These are phyloP conservation scores for Styela clava DNA, from an alignment of 23 tunicate species.

Conservation along the genomic window DNA sequence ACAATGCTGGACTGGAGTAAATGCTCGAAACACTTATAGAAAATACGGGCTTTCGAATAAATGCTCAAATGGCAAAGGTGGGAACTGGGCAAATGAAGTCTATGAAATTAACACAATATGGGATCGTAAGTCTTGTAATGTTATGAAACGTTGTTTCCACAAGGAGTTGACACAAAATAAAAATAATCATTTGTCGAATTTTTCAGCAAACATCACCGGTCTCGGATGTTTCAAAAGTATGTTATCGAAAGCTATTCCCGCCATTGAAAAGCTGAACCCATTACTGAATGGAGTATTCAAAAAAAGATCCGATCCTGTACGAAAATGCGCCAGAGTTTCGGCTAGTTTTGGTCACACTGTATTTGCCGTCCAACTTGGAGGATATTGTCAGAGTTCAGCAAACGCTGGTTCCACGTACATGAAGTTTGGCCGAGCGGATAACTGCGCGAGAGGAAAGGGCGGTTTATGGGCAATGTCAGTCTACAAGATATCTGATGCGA, in stretches of 20 bases:
- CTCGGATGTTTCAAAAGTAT: neutral
- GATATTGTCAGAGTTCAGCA: constrained; percentile 2
- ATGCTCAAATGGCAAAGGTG: constrained; percentile 33
- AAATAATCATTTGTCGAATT: too few relatives aligned
- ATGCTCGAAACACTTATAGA: constrained; percentile 17
- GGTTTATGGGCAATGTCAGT: neutral
- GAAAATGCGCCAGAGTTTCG: neutral
- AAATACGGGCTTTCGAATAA: constrained; percentile 5
- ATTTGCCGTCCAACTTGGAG: neutral
- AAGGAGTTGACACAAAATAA: too few relatives aligned
- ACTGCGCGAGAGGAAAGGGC: neutral
- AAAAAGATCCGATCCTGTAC: neutral
- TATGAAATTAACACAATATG: neutral
- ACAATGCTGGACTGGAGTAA: constrained; percentile 12
- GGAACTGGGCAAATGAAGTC: neutral
- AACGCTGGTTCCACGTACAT: constrained; percentile 5
- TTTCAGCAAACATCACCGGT: neutral
- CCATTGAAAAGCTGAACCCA: neutral
- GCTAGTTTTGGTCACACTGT: constrained; percentile 3
- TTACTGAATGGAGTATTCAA: neutral
- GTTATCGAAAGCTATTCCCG: neutral
- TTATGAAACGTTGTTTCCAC: too few relatives aligned
- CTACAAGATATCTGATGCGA: neutral
- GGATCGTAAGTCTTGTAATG: neutral
- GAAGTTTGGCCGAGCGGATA: constrained; percentile 6